These are phyloP conservation scores for Glyphotaelius pellucidus DNA, from an alignment of 2,888 invertebrate genomes.

Conservation along the genomic window DNA sequence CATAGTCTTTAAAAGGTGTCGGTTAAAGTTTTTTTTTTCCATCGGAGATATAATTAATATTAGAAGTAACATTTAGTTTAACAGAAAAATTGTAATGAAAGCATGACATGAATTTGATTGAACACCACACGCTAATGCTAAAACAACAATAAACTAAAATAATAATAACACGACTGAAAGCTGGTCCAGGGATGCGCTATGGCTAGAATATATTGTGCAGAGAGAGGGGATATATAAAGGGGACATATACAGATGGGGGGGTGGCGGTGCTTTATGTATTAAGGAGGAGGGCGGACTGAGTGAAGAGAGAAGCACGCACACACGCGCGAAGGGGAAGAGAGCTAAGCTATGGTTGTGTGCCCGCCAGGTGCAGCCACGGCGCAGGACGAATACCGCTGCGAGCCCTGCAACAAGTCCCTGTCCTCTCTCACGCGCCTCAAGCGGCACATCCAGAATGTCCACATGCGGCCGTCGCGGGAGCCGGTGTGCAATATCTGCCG, in stretches of 20 bases:
- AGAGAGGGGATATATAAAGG: constrained; percentile 6
- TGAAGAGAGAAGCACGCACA: background rate
- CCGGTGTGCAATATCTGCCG: constrained; percentile 95
- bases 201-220: constrained; percentile 55
- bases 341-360: constrained; percentile 63
- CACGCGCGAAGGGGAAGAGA: constrained; percentile 31
- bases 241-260: constrained; percentile 53
- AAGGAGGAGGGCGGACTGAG: constrained; percentile 27
- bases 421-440: constrained; percentile 92
- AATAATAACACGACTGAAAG: constrained; percentile 59
- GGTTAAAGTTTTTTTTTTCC: constrained; percentile 54
- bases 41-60: constrained; percentile 58
- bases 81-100: constrained; percentile 60
- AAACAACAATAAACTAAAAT: constrained; percentile 47
- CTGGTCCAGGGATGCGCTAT: constrained; percentile 60
- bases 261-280: constrained; percentile 65
- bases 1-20: constrained; percentile 63
- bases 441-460: constrained; percentile 94
- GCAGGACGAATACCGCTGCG: constrained; percentile 93
- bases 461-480: constrained; percentile 93
- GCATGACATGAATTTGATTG: constrained; percentile 60
- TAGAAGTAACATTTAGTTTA: constrained; percentile 64
- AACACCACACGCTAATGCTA: constrained; percentile 61
- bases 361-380: constrained; percentile 84
- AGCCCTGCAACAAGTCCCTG: constrained; percentile 94